phyloP scores from a whole-genome alignment of 1,140 invertebrate genomes.

The Apocrypta bakeri region DNA sequence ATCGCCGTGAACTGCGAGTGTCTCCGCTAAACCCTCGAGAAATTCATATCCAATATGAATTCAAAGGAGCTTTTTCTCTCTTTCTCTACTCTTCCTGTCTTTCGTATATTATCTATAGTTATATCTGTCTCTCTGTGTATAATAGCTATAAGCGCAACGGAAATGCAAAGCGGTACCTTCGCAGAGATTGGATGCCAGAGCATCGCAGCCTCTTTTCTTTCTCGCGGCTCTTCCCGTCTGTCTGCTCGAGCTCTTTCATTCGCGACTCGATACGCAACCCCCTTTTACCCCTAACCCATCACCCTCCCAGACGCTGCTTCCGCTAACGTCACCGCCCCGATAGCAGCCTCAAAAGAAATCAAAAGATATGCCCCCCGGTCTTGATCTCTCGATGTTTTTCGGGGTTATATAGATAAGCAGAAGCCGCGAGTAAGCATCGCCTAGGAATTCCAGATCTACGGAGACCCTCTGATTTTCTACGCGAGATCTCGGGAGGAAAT shows the following conservation, averaged over 20 bases:
- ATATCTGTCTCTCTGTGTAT: background rate
- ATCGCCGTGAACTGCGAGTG: background rate
- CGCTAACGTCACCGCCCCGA: background rate
- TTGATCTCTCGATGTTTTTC: background rate
- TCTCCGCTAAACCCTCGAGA: background rate
- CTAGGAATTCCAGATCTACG: too few relatives aligned
- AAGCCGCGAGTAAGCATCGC: too few relatives aligned
- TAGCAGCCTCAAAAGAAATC: conserved; percentile 34
- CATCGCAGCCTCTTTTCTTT: background rate
- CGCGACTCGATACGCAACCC: background rate
- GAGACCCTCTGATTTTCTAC: too few relatives aligned
- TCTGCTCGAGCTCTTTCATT: conserved; percentile 13
- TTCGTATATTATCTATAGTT: background rate
- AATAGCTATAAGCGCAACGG: background rate
- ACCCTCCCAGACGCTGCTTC: background rate
- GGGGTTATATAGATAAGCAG: background rate
- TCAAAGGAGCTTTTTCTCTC: background rate
- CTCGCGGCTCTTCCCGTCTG: background rate
- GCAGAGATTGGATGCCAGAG: conserved; percentile 7
- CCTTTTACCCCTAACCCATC: background rate
- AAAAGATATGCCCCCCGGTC: background rate
- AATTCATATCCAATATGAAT: conserved; percentile 50
- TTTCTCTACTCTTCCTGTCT: too few relatives aligned
- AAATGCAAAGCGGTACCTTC: background rate
- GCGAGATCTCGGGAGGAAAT: too few relatives aligned